Conservation (phyloP, 2,797 vertebrate species). For the Tinamus major region DNA sequence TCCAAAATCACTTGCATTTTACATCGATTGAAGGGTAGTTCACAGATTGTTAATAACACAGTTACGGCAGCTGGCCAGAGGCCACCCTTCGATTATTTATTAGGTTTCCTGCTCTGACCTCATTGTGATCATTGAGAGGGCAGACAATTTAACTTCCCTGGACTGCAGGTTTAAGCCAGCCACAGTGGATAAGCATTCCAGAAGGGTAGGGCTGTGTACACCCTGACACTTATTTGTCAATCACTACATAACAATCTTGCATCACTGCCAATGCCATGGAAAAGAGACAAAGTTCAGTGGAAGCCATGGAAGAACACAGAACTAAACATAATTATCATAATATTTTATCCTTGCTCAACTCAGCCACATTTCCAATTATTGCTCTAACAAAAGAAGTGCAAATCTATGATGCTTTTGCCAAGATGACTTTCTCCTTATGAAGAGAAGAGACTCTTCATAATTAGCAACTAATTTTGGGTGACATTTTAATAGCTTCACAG, state of each 20-base stretch:
- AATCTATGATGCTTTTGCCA: neutral
- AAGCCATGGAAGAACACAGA: neutral
- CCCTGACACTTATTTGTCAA: slow-evolving; percentile 16
- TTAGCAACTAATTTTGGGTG: neutral
- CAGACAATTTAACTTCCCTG: slow-evolving; percentile 16
- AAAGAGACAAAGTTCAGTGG: neutral
- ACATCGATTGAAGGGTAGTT: neutral
- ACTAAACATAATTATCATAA: neutral
- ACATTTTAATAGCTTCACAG: slow-evolving; percentile 27
- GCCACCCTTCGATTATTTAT: slow-evolving; percentile 22
- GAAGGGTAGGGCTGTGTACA: slow-evolving; percentile 9
- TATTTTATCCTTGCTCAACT: neutral
- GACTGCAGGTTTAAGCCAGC: slow-evolving; percentile 10
- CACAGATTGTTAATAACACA: neutral
- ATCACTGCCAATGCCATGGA: neutral
- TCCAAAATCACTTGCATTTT: neutral
- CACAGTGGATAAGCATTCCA: neutral
- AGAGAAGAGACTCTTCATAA: neutral
- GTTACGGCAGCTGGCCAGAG: slow-evolving; percentile 13
- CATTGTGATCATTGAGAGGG: neutral
- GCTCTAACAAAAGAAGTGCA: slow-evolving; percentile 5
- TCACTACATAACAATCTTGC: slow-evolving; percentile 1
- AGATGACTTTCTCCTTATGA: neutral
- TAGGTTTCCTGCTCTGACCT: slow-evolving; percentile 29
- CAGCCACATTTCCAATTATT: slow-evolving; percentile 1